phyloP scores from a whole-genome alignment of 2,797 vertebrate species.

The Chanos chanos region DNA sequence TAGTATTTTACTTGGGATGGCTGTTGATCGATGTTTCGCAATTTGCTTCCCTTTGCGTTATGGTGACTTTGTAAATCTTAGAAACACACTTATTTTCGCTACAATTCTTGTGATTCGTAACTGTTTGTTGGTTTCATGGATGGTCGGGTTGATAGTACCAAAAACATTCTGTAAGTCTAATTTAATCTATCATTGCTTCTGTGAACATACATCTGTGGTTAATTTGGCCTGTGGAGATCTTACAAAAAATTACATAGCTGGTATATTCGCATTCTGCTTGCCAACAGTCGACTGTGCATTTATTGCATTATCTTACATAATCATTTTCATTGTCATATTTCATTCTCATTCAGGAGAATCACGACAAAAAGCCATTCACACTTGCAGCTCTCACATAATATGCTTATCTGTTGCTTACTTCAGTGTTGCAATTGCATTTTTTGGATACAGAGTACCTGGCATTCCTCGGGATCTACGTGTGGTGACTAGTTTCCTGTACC shows the following conservation, averaged over 20 bases:
- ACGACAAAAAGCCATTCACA: slow-evolving; percentile 52
- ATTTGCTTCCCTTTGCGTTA: slow-evolving; percentile 53
- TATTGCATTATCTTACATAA: slow-evolving; percentile 47
- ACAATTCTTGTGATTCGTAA: slow-evolving; percentile 11
- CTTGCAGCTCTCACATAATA: slow-evolving; percentile 48
- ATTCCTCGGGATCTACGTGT: slow-evolving; percentile 23
- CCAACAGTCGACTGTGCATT: slow-evolving; percentile 45
- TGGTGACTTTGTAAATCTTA: slow-evolving; percentile 8
- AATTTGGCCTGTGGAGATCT: slow-evolving; percentile 50
- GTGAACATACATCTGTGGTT: slow-evolving; percentile 56
- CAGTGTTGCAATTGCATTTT: slow-evolving; percentile 17
- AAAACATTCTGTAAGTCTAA: slow-evolving; percentile 51
- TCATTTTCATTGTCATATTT: slow-evolving; percentile 43
- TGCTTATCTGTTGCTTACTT: slow-evolving; percentile 50
- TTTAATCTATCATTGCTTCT: slow-evolving; percentile 48
- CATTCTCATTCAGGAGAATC: slow-evolving; percentile 43
- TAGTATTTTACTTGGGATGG: slow-evolving; percentile 60
- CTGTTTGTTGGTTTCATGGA: background rate
- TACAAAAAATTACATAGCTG: slow-evolving; percentile 43
- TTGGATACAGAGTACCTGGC: slow-evolving; percentile 30
- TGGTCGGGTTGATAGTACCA: slow-evolving; percentile 21
- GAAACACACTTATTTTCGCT: slow-evolving; percentile 1
- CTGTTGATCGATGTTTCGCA: slow-evolving; percentile 56
- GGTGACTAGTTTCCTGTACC: slow-evolving; percentile 18
- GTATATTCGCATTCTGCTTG: slow-evolving; percentile 44